phyloP scores from a whole-genome alignment of 2,888 invertebrate species.

The Crepidodera aurea region DNA sequence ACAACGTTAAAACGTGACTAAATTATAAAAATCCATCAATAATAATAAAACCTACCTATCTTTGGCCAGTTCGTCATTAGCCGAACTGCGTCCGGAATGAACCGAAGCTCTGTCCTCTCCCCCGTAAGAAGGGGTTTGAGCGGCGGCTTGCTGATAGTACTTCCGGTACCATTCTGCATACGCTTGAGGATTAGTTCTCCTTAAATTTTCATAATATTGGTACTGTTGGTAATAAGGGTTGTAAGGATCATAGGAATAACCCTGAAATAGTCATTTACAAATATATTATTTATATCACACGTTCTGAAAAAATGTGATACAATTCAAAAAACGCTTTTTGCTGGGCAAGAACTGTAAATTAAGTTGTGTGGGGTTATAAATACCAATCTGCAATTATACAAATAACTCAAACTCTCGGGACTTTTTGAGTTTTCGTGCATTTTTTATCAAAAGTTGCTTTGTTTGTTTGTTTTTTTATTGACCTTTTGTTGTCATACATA shows the following conservation, averaged over 20 bases:
- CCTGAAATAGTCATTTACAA: constrained; percentile 53
- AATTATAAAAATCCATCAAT: background rate
- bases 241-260: constrained; percentile 66
- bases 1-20: background rate
- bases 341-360: background rate
- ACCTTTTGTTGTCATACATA: too few species aligned
- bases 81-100: constrained; percentile 85
- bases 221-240: constrained; percentile 69
- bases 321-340: background rate
- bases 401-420: too few species aligned
- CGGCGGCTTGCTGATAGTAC: constrained; percentile 63
- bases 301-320: too few species aligned
- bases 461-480: too few species aligned
- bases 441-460: too few species aligned
- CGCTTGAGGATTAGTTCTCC: constrained; percentile 78
- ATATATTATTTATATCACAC: too few species aligned
- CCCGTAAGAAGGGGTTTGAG: constrained; percentile 50
- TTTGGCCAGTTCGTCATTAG: constrained; percentile 69
- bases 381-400: too few species aligned
- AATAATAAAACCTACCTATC: constrained; percentile 64
- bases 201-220: constrained; percentile 80
- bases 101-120: constrained; percentile 79
- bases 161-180: constrained; percentile 82
- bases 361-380: too few species aligned
- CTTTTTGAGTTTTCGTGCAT: too few species aligned